Percentiles rank a stretch among this genome's conserved stretches.
These are phyloP conservation scores for Pitangus sulphuratus DNA, from an alignment of 2,797 vertebrate genomes.

Conservation along the genomic window DNA sequence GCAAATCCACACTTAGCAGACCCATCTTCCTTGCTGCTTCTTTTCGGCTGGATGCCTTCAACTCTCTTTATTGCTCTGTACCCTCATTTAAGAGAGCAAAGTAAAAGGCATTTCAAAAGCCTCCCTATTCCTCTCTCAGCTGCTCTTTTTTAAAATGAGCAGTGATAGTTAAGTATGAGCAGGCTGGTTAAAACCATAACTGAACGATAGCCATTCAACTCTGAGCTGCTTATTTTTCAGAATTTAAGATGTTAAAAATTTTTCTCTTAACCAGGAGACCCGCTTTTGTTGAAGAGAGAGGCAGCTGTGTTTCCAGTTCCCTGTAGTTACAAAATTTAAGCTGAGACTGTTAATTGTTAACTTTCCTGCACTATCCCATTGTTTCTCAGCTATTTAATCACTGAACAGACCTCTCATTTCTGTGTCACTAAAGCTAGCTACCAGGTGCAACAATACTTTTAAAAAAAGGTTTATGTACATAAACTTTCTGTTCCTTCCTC, in stretches of 20 bases:
- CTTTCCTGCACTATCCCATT: constrained; percentile 75
- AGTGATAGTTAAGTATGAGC: constrained; percentile 65
- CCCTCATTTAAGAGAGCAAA: constrained; percentile 70
- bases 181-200: constrained; percentile 62
- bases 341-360: constrained; percentile 74
- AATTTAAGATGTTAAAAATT: constrained; percentile 70
- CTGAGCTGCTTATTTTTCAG: constrained; percentile 67
- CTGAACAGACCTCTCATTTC: constrained; percentile 51
- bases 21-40: constrained; percentile 82
- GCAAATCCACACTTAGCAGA: constrained; percentile 90
- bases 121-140: not conserved
- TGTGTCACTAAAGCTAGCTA: constrained; percentile 66
- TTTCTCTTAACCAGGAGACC: constrained; percentile 73
- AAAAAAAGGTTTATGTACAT: constrained; percentile 55
- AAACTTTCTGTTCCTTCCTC: constrained; percentile 67
- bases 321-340: constrained; percentile 77
- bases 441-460: constrained; percentile 70
- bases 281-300: constrained; percentile 72
- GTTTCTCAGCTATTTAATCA: constrained; percentile 74
- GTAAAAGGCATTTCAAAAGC: constrained; percentile 39
- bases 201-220: constrained; percentile 65
- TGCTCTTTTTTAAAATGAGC: not conserved
- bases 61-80: constrained; percentile 53
- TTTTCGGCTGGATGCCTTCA: constrained; percentile 60
- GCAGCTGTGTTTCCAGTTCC: constrained; percentile 75